phyloP scores from a whole-genome alignment of 1,140 invertebrate genomes.

The Zaprionus gabonicus region DNA sequence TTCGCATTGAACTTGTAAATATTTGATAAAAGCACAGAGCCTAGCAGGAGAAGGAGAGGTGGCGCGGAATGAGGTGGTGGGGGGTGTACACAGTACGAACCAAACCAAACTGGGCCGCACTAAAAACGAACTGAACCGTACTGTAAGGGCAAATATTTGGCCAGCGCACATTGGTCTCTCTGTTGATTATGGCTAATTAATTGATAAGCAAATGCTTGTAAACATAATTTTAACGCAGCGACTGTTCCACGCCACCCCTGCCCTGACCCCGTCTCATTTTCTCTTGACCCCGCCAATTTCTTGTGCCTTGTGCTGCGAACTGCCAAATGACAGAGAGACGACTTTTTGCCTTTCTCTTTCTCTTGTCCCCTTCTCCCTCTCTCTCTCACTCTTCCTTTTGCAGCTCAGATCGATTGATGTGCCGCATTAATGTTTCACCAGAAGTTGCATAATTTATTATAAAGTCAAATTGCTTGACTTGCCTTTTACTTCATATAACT shows the following conservation, averaged over 20 bases:
- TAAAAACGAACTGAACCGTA: constrained; percentile 41
- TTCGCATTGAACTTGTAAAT: constrained; percentile 76
- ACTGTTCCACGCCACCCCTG: constrained; percentile 4
- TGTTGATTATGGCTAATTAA: constrained; percentile 79
- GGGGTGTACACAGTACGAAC: neutral
- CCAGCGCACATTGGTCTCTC: constrained; percentile 59
- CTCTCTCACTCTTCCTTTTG: neutral
- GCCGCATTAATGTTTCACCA: neutral
- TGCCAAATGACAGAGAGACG: constrained; percentile 13
- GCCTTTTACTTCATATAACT: neutral
- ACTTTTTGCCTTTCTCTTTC: neutral
- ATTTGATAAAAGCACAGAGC: constrained; percentile 53
- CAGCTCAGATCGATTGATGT: neutral
- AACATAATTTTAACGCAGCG: constrained; percentile 46
- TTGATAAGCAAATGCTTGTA: constrained; percentile 76
- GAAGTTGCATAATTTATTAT: constrained; percentile 4
- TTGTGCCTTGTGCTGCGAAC: neutral
- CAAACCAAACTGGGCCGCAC: constrained; percentile 37
- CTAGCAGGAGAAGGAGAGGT: neutral
- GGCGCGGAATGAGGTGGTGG: neutral
- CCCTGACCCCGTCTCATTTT: neutral
- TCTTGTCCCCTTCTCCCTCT: neutral
- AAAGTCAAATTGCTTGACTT: constrained; percentile 2
- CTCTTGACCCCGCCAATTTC: neutral
- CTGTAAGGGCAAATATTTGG: constrained; percentile 67